These are phyloP conservation scores for Lucifuga dentata DNA, from an alignment of 2,113 vertebrate genomes.

Conservation along the genomic window DNA sequence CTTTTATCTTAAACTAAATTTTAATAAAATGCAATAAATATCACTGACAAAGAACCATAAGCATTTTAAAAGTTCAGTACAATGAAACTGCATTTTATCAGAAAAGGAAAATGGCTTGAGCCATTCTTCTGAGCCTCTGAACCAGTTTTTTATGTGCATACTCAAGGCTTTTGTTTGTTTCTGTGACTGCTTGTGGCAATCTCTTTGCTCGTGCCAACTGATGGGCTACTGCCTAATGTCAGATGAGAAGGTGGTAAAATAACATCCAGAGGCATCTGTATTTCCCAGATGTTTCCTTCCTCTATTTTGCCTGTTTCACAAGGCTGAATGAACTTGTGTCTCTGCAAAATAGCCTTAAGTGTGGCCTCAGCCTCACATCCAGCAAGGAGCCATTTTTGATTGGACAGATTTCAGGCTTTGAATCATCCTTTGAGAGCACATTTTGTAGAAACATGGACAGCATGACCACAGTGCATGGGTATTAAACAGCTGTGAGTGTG, in stretches of 20 bases:
- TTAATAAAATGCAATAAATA: too few species aligned
- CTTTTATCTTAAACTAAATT: too few species aligned
- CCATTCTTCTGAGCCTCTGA: slow-evolving; percentile 11
- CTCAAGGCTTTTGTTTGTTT: slow-evolving; percentile 20
- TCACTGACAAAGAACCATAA: too few species aligned
- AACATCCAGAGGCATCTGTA: slow-evolving; percentile 66
- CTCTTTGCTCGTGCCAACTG: slow-evolving; percentile 59
- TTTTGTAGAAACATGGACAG: slow-evolving; percentile 34
- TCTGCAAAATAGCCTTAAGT: slow-evolving; percentile 39
- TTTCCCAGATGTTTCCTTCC: slow-evolving; percentile 65
- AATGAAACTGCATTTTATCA: too few species aligned
- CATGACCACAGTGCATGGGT: slow-evolving; percentile 17
- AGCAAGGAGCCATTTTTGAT: slow-evolving; percentile 55
- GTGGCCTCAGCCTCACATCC: slow-evolving; percentile 25
- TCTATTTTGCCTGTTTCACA: slow-evolving; percentile 21
- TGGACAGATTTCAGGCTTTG: slow-evolving; percentile 48
- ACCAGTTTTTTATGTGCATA: slow-evolving; percentile 13
- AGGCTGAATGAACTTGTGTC: slow-evolving; percentile 48
- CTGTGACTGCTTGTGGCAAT: slow-evolving; percentile 55
- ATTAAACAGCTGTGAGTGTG: slow-evolving; percentile 4
- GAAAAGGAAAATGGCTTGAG: too few species aligned
- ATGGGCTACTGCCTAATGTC: slow-evolving; percentile 68
- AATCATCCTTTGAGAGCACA: slow-evolving; percentile 31
- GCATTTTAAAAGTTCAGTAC: too few species aligned
- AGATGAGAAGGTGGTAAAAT: slow-evolving; percentile 71